phyloP scores from a whole-genome alignment of 2,797 vertebrate species.

The Xiphorhynchus erythropygius region DNA sequence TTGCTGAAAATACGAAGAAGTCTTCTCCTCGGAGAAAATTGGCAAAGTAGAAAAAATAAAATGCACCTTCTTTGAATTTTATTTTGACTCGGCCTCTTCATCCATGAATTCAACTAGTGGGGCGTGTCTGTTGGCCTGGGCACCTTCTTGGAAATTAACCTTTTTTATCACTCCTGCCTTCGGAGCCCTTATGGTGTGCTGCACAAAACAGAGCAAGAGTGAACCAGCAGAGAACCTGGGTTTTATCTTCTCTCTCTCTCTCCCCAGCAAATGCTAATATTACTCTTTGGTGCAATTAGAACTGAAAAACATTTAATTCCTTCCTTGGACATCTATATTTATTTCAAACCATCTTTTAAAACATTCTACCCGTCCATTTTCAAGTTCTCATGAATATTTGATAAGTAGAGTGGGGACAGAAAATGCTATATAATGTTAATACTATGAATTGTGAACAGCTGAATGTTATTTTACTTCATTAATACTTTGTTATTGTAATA shows the following conservation, averaged over 20 bases:
- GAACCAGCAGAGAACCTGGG: background rate
- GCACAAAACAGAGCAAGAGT: constrained; percentile 27
- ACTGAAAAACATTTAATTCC: background rate
- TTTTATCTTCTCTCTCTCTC: no score
- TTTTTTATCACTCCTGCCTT: constrained; percentile 89
- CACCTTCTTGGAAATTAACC: constrained; percentile 89
- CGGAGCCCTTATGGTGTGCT: constrained; percentile 92
- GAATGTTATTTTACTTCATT: background rate
- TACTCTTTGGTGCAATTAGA: background rate
- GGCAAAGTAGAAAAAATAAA: background rate
- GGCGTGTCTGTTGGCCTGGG: constrained; percentile 88
- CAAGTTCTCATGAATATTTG: background rate
- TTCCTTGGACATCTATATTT: background rate
- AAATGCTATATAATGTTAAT: background rate
- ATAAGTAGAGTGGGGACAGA: background rate
- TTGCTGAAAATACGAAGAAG: constrained; percentile 10
- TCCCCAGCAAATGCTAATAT: background rate
- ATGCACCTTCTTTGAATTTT: constrained; percentile 12
- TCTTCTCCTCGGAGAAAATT: background rate
- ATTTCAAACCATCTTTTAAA: background rate
- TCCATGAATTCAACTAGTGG: constrained; percentile 86
- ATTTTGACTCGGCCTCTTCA: constrained; percentile 71
- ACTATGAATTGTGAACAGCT: background rate
- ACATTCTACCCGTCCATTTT: background rate
- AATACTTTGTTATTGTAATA: background rate